A percentile compares a stretch with the other conserved stretches of the same genome.
These are phyloP conservation scores for Periphyllus acericola DNA, from an alignment of 2,888 invertebrate species.

Conservation along the genomic window DNA sequence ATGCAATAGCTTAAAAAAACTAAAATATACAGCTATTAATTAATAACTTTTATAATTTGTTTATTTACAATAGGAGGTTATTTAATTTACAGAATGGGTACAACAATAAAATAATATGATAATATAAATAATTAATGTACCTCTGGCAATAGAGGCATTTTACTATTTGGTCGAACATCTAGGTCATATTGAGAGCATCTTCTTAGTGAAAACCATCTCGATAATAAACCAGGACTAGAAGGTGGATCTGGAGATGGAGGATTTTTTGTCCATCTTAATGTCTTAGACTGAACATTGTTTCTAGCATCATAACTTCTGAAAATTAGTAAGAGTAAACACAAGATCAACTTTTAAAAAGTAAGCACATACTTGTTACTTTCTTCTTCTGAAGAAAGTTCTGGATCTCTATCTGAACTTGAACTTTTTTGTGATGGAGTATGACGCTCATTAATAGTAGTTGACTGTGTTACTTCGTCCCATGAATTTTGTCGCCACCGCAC, in stretches of 20 bases:
- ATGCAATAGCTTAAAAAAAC: too few species aligned
- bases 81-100: too few species aligned
- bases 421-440: slow-evolving; percentile 65
- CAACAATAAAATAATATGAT: too few species aligned
- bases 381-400: slow-evolving; percentile 74
- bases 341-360: neutral
- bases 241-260: slow-evolving; percentile 70
- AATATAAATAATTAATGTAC: slow-evolving; percentile 68
- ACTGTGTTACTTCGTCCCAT: slow-evolving; percentile 65
- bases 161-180: slow-evolving; percentile 69
- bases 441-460: slow-evolving; percentile 57
- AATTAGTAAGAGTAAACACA: slow-evolving; percentile 28
- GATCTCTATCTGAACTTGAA: slow-evolving; percentile 70
- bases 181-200: slow-evolving; percentile 86
- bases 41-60: too few species aligned
- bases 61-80: too few species aligned
- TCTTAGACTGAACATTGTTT: slow-evolving; percentile 63
- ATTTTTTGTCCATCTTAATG: slow-evolving; percentile 63
- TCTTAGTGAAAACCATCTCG: slow-evolving; percentile 90
- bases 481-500: slow-evolving; percentile 65
- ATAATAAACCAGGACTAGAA: slow-evolving; percentile 76
- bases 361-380: slow-evolving; percentile 71
- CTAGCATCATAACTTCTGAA: slow-evolving; percentile 64
- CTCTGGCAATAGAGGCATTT: slow-evolving; percentile 86
- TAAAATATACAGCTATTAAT: too few species aligned